Percentiles rank a stretch among this genome's conserved stretches.
These are phyloP conservation scores for Darevskia nairensis DNA, from an alignment of 2,797 vertebrate species.

Conservation along the genomic window DNA sequence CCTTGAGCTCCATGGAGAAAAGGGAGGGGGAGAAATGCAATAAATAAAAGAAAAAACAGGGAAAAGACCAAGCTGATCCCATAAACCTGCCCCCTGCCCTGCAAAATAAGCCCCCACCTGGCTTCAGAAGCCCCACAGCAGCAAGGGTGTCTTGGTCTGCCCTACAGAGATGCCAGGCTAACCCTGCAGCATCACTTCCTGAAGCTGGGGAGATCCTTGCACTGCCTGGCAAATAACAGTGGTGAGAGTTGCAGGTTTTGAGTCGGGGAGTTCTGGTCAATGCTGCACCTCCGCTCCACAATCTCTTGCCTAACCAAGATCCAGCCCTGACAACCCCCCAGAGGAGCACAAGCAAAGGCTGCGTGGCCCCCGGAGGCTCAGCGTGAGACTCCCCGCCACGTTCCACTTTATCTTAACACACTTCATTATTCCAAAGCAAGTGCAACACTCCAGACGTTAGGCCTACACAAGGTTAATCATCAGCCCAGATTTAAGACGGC, in stretches of 20 bases:
- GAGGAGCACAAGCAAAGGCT: constrained; percentile 50
- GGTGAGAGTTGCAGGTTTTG: not conserved
- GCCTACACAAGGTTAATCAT: constrained; percentile 30
- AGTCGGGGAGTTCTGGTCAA: constrained; percentile 3
- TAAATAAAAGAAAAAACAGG: no score
- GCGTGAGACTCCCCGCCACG: constrained; percentile 56
- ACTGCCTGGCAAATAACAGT: not conserved
- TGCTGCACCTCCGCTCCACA: constrained; percentile 43
- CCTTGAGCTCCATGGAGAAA: no score
- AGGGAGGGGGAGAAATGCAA: no score
- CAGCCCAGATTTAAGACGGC: constrained; percentile 33
- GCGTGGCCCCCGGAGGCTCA: not conserved
- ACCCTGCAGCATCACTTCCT: no score
- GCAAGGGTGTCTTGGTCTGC: no score
- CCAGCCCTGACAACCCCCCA: constrained; percentile 52
- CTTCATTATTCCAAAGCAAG: constrained; percentile 40
- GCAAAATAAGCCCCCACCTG: no score
- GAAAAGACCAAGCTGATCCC: no score
- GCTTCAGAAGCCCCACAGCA: no score
- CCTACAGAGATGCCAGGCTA: no score
- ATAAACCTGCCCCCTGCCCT: no score
- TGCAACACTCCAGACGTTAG: constrained; percentile 44
- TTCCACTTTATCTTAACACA: constrained; percentile 60
- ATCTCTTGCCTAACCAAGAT: constrained; percentile 64
- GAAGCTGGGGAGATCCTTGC: not conserved